Evolutionary conservation across 2,113 vertebrate species (phyloP).

Genomic region (Neodon shergylaensis): DNA sequence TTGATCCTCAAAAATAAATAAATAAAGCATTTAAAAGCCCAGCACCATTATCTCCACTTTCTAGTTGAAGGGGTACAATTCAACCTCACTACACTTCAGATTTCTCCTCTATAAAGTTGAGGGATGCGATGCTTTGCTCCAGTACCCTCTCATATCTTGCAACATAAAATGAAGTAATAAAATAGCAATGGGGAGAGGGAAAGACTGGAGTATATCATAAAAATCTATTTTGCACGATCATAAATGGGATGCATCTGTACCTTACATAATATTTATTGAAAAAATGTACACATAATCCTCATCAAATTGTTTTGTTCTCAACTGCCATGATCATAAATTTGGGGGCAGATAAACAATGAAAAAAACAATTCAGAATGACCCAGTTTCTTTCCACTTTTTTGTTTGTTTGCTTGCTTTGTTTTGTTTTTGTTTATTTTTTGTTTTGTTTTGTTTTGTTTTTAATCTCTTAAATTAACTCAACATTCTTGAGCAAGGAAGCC

Average conservation of each 20-base stretch:
- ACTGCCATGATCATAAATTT: not conserved
- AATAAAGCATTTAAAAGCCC: not conserved
- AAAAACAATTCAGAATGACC: not conserved
- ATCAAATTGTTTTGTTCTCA: not conserved
- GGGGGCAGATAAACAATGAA: not conserved
- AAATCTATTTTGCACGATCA: not conserved
- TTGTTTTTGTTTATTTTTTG: too few species aligned
- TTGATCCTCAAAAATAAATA: not conserved
- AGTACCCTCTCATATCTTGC: not conserved
- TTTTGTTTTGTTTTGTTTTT: too few species aligned
- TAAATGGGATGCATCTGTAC: not conserved
- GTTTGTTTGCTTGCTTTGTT: too few species aligned
- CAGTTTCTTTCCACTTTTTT: not conserved
- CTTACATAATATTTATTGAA: not conserved
- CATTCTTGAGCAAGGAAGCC: not conserved
- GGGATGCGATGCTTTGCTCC: not conserved
- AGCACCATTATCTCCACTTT: not conserved
- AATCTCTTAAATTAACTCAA: not conserved
- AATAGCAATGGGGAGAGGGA: not conserved
- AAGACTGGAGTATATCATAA: slow-evolving; percentile 9
- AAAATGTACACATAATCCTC: not conserved
- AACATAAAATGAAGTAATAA: not conserved
- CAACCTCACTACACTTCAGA: not conserved
- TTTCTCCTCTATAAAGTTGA: not conserved
- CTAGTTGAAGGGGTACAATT: not conserved